Percentiles rank a stretch among this genome's conserved stretches.
phyloP scores from a whole-genome alignment of 30 jellyfish, hydroid and myxozoan species.

The Pelagia noctiluca region DNA sequence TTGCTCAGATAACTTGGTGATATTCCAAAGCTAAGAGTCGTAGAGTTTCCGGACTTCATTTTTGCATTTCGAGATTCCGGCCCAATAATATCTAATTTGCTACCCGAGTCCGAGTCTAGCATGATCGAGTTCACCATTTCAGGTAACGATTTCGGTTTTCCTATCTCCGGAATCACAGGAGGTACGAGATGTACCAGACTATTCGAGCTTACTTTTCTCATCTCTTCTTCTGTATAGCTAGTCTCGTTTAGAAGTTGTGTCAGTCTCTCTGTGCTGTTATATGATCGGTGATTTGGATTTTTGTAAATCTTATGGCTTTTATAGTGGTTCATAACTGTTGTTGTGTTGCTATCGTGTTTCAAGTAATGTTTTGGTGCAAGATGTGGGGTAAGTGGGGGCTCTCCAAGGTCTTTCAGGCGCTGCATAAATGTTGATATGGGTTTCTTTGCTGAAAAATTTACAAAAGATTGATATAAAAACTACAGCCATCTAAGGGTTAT shows the following conservation, averaged over 20 bases:
- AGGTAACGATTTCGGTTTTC: neutral
- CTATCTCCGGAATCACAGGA: neutral
- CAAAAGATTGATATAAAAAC: no score
- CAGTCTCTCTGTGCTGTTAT: slow-evolving; percentile 36
- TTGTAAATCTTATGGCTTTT: neutral
- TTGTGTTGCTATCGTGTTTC: neutral
- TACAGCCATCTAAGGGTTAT: no score
- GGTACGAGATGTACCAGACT: neutral
- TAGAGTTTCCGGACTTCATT: no score
- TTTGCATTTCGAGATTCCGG: no score
- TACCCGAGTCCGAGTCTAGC: neutral
- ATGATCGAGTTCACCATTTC: neutral
- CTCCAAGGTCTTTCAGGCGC: neutral
- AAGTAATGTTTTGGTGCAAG: neutral
- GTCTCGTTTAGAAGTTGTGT: slow-evolving; percentile 16
- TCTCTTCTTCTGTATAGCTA: slow-evolving; percentile 40
- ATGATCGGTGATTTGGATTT: neutral
- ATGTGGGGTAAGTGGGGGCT: neutral
- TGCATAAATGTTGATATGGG: neutral
- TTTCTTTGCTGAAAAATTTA: no score
- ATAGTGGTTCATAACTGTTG: neutral
- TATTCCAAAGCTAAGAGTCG: no score
- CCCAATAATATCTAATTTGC: no score
- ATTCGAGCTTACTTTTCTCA: neutral
- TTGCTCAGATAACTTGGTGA: no score